These are phyloP conservation scores for Drosophila setosimentum DNA, from an alignment of 2,888 invertebrate species.

Conservation along the genomic window DNA sequence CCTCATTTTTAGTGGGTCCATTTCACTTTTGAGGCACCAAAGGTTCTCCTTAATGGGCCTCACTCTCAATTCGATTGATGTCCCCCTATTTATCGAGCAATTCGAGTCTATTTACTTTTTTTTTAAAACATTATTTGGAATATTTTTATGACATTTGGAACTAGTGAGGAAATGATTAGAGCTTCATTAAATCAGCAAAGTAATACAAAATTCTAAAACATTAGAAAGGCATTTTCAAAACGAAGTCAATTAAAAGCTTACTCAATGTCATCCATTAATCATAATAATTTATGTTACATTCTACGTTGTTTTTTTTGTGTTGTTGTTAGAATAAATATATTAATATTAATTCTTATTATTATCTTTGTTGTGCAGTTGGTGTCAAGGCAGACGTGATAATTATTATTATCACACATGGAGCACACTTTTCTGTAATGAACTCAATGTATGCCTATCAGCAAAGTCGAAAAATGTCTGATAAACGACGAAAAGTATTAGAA, in stretches of 20 bases:
- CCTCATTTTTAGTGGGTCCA: constrained; percentile 23
- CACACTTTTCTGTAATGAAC: constrained; percentile 28
- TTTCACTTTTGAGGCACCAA: constrained; percentile 6
- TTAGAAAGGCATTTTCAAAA: not conserved
- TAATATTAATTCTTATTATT: not conserved
- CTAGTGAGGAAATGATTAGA: not conserved
- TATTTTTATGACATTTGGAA: not conserved
- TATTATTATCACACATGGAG: constrained; percentile 19
- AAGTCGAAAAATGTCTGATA: constrained; percentile 16
- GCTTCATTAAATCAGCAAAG: not conserved
- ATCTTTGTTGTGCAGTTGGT: not conserved
- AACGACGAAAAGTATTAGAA: constrained; percentile 18
- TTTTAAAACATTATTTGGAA: not conserved
- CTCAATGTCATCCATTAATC: not conserved
- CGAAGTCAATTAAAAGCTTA: not conserved
- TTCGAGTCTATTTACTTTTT: not conserved
- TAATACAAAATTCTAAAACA: not conserved
- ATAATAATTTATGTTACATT: not conserved
- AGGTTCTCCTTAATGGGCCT: not conserved
- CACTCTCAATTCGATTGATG: constrained; percentile 22
- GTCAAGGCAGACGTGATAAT: constrained; percentile 19
- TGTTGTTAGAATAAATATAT: too few species aligned
- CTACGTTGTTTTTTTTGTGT: not conserved
- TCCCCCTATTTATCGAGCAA: constrained; percentile 1
- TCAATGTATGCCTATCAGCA: constrained; percentile 30